Evolutionary conservation across 2,797 vertebrate genomes (phyloP), one percentile per base, ranked within the genome.

Genomic region (Myripristis jacobus): DNA sequence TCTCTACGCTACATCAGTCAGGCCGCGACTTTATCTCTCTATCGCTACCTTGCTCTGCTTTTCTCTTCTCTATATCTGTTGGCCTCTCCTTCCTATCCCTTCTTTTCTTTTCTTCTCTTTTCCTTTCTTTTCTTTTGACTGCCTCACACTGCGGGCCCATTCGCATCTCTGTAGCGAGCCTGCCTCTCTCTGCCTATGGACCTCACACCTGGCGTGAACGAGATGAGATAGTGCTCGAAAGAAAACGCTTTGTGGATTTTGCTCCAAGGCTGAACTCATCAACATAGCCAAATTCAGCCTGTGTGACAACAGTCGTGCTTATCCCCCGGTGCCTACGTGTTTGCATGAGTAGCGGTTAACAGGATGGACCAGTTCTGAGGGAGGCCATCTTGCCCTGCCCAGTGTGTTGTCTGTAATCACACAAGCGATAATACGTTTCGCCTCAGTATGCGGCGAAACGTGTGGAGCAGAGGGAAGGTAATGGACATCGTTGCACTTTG

Each of bases 331-430:
- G 67, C 73, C 68, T 83, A 64, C 66, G 62, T 77, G 13, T 61
- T 11, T 25, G 29, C 29, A 4, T 27, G 48, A 3, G 22, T 16
- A 38, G 5, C 10, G 7, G 66, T 81, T 69, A 91, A 92, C 88
- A 84, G 80, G 90, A 82, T 66, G 38, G 77, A 91, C 88, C 66
- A 53, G 88, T 92, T 91, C 62, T 77, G 41, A 70, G 60, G 64
- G 64, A 60, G 63, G 86, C 86, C 83, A 82, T 85, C 69, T 85
- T 86, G 57, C 68, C 31, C 61, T 50, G 29, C 58, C 53, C 75
- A 75, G 57, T 50, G 48, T 66, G 55, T 75, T 70, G 47, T 70
- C 38, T 80, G 60, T 81, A 86, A 68, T 51, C 52, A 19, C 57
- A 56, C 59, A 51, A 22, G 31, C 58, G 47, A 70, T 74, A 56